Evolutionary conservation across 2,113 vertebrate species (phyloP).

Genomic region (Tragelaphus scriptus): DNA sequence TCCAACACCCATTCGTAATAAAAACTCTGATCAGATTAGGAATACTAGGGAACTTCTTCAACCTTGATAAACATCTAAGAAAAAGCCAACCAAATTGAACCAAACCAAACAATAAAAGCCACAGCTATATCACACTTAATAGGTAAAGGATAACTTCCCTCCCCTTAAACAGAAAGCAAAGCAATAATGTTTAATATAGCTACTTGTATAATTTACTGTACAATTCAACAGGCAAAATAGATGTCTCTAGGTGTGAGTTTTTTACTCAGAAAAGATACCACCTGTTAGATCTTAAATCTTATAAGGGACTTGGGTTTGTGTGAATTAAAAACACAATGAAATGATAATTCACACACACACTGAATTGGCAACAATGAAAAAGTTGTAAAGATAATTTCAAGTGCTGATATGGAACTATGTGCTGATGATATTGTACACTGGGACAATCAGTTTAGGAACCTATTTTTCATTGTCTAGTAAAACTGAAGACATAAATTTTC

Average conservation of each 20-base stretch:
- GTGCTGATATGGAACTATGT: neutral
- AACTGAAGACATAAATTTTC: neutral
- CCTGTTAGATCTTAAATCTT: neutral
- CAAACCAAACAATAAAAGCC: neutral
- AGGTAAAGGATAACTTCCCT: neutral
- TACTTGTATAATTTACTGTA: neutral
- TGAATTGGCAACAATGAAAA: neutral
- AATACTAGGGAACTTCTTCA: neutral
- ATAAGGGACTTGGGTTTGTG: neutral
- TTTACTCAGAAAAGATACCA: neutral
- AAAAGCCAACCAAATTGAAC: neutral
- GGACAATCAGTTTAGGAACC: neutral
- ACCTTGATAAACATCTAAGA: neutral
- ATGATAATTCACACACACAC: neutral
- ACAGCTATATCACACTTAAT: neutral
- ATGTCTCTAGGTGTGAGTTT: neutral
- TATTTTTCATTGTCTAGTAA: neutral
- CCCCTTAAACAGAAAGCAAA: neutral
- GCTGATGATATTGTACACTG: neutral
- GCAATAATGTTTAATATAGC: neutral
- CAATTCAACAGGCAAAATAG: neutral
- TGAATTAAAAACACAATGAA: neutral
- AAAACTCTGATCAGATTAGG: neutral
- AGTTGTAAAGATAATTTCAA: neutral
- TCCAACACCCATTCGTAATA: neutral